A percentile compares a stretch with the other conserved stretches of the same genome.
Evolutionary conservation across 2,113 vertebrate genomes (phyloP).

Genomic region (Chionodraco myersi): DNA sequence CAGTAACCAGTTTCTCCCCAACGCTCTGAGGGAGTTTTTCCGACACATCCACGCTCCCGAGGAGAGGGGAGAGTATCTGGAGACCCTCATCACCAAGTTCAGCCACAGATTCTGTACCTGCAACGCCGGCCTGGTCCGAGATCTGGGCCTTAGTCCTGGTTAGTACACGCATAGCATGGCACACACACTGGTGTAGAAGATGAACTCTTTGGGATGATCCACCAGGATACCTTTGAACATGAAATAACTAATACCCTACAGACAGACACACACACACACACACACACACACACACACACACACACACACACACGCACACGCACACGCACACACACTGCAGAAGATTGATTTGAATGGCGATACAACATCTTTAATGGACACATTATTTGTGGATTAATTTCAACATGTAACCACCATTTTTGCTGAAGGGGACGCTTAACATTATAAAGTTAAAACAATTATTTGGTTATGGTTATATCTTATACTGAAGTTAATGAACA

Average conservation of each 20-base stretch:
- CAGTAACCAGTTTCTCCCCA: conserved; percentile 98
- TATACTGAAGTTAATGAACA: neutral
- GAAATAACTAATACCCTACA: neutral
- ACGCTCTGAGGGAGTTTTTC: conserved; percentile 98
- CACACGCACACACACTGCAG: too few species aligned
- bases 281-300: neutral
- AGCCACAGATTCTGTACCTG: conserved; percentile 97
- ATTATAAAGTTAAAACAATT: neutral
- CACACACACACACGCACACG: neutral
- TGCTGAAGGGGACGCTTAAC: neutral
- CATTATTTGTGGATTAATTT: neutral
- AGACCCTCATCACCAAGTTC: conserved; percentile 99
- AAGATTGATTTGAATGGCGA: neutral
- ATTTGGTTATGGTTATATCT: neutral
- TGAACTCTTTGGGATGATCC: too few species aligned
- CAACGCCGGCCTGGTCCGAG: conserved; percentile 92
- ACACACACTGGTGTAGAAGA: too few species aligned
- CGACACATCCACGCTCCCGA: conserved; percentile 98
- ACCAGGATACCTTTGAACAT: too few species aligned
- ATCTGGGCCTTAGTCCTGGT: conserved; percentile 98
- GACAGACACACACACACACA: neutral
- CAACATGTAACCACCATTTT: neutral
- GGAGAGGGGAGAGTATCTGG: conserved; percentile 97
- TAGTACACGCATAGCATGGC: conserved; percentile 61
- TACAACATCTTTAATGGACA: neutral